Evolutionary conservation across 2,797 vertebrate genomes (phyloP).

Genomic region (Dendrocincla fuliginosa): DNA sequence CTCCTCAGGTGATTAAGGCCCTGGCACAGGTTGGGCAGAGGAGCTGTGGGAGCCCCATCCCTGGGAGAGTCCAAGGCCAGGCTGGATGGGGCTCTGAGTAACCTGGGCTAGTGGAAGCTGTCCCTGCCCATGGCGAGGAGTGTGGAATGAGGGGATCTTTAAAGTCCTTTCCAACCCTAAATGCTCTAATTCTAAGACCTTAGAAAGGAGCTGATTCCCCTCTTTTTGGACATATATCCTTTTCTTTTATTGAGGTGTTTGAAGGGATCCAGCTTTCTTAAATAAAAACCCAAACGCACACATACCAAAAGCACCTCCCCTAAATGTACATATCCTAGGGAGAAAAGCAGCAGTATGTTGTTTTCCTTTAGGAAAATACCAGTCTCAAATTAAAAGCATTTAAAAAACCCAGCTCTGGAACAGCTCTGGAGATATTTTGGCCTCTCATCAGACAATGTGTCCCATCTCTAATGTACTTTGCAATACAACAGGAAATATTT

Average conservation of each 20-base stretch:
- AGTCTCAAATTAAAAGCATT: neutral
- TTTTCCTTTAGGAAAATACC: neutral
- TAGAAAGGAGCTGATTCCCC: neutral
- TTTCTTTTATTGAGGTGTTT: neutral
- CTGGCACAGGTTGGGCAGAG: neutral
- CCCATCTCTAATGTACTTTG: neutral
- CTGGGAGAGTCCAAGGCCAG: neutral
- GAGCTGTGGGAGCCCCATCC: neutral
- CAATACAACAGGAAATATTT: neutral
- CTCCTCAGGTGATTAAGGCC: neutral
- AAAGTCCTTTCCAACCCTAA: neutral
- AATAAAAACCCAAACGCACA: no score
- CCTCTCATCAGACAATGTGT: neutral
- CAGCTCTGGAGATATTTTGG: neutral
- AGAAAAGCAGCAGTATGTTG: neutral
- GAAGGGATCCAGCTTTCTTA: neutral
- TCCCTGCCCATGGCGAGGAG: no score
- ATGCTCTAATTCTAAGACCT: accelerated
- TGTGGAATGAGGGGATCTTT: neutral
- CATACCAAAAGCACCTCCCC: accelerated
- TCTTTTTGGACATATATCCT: accelerated
- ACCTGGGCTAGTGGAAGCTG: neutral
- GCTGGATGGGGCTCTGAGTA: neutral
- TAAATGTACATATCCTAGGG: accelerated
- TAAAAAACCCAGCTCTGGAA: neutral